Evolutionary conservation across 2,797 vertebrate genomes (phyloP).

Genomic region (Gymnothorax reevesii): DNA sequence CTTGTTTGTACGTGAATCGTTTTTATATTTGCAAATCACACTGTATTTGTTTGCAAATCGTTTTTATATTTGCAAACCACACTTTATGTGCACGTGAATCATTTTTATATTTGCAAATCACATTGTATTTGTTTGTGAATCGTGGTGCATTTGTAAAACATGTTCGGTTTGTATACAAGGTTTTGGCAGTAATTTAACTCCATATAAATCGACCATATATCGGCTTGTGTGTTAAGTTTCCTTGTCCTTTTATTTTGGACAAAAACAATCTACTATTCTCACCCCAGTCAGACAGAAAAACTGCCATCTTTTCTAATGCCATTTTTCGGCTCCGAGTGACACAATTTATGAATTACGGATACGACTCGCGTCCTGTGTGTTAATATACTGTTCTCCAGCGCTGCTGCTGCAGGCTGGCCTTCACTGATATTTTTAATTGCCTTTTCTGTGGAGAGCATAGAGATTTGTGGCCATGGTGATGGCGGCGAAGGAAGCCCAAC

Average conservation of each 20-base stretch:
- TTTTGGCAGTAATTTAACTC: too few relatives aligned
- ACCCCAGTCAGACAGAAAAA: neutral
- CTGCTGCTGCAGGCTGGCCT: neutral
- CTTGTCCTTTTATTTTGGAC: neutral
- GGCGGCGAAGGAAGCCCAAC: neutral
- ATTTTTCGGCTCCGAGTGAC: neutral
- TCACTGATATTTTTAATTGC: neutral
- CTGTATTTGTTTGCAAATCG: too few relatives aligned
- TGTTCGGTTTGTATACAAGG: too few relatives aligned
- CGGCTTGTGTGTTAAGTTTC: neutral
- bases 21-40: too few relatives aligned
- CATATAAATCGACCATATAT: too few relatives aligned
- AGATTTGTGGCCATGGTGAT: neutral
- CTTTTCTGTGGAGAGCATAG: neutral
- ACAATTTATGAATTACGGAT: neutral
- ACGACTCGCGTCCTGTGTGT: neutral
- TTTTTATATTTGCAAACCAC: too few relatives aligned
- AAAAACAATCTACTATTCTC: neutral
- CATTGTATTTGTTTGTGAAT: too few relatives aligned
- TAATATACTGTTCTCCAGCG: neutral
- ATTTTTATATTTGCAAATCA: too few relatives aligned
- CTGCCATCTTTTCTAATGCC: neutral
- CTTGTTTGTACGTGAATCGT: too few relatives aligned
- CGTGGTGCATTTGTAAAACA: too few relatives aligned
- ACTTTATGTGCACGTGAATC: too few relatives aligned